These are phyloP conservation scores for Hypsibius dujardini DNA, from an alignment of 1,140 invertebrate genomes.

Conservation along the genomic window DNA sequence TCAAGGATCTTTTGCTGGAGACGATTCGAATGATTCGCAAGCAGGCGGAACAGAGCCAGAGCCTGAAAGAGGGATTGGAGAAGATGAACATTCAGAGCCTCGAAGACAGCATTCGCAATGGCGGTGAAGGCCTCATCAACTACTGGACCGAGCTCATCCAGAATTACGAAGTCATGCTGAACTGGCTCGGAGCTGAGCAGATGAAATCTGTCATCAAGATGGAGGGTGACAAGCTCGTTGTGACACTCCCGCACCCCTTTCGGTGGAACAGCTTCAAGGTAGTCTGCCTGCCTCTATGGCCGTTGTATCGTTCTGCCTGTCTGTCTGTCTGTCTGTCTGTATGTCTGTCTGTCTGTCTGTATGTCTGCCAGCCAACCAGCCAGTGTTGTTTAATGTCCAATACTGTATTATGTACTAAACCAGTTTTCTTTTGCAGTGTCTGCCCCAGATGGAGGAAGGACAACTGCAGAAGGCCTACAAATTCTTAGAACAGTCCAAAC, in stretches of 20 bases:
- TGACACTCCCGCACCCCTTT: background rate
- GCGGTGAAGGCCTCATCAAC: too few species aligned
- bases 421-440: background rate
- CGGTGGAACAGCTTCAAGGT: conserved; percentile 10
- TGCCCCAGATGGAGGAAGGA: background rate
- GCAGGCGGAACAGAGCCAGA: background rate
- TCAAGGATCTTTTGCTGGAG: conserved; percentile 8
- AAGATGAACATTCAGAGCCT: background rate
- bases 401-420: too few species aligned
- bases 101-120: background rate
- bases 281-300: background rate
- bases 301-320: too few species aligned
- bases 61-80: background rate
- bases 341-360: too few species aligned
- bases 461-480: background rate
- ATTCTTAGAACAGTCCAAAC: background rate
- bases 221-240: background rate
- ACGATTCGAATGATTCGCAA: background rate
- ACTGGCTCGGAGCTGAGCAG: too few species aligned
- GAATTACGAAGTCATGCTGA: too few species aligned
- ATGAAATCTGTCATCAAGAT: too few species aligned
- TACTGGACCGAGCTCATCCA: too few species aligned
- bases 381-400: too few species aligned
- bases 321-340: too few species aligned
- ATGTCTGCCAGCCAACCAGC: too few species aligned